These are phyloP conservation scores for Hirudo medicinalis DNA, from an alignment of 1,140 invertebrate species.

Conservation along the genomic window DNA sequence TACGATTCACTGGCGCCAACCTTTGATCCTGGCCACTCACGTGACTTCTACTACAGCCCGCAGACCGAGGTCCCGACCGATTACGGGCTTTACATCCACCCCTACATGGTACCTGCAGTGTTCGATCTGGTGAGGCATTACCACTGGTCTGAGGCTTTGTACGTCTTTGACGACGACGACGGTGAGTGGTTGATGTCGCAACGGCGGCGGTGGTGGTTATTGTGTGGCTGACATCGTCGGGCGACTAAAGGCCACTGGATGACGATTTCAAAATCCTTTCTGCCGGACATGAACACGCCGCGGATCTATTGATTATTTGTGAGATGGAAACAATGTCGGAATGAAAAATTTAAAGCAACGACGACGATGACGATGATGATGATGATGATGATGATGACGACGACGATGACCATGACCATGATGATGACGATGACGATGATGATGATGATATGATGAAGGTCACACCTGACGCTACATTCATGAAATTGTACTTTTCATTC, in stretches of 20 bases:
- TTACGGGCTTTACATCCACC: background rate
- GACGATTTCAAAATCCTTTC: too few species aligned
- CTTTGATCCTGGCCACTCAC: background rate
- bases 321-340: too few species aligned
- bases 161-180: background rate
- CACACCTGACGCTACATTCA: too few species aligned
- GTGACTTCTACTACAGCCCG: background rate
- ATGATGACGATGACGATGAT: too few species aligned
- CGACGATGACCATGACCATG: too few species aligned
- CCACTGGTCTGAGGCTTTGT: background rate
- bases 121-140: background rate
- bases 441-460: too few species aligned
- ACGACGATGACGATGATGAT: too few species aligned
- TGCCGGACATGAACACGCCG: too few species aligned
- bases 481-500: too few species aligned
- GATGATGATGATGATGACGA: too few species aligned
- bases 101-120: background rate
- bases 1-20: background rate
- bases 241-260: background rate
- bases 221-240: background rate
- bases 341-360: too few species aligned
- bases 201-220: constrained; percentile 1
- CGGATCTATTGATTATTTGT: too few species aligned
- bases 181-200: constrained; percentile 2
- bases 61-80: background rate